Evolutionary conservation across 2,888 invertebrate genomes (phyloP).

Genomic region (Muscina levida): DNA sequence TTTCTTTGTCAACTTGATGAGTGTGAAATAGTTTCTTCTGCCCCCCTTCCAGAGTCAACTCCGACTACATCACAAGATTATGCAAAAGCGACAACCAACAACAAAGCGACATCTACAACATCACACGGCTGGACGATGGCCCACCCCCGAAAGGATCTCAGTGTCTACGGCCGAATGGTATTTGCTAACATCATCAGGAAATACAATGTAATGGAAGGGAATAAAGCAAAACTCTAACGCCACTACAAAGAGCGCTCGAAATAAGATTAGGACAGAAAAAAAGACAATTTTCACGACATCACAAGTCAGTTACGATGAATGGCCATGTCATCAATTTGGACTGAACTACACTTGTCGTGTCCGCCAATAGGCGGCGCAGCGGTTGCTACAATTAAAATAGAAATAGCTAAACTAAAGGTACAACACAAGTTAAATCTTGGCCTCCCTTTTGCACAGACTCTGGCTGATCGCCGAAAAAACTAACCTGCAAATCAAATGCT

Average conservation of each 20-base stretch:
- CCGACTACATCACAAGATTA: constrained; percentile 44
- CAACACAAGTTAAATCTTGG: too few relatives aligned
- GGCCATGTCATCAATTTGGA: constrained; percentile 63
- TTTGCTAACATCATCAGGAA: constrained; percentile 52
- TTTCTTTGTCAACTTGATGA: constrained; percentile 78
- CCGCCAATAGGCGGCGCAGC: background rate
- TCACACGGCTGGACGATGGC: constrained; percentile 23
- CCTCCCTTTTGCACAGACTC: too few relatives aligned
- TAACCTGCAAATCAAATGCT: too few relatives aligned
- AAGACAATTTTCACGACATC: constrained; percentile 19
- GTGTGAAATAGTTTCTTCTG: constrained; percentile 72
- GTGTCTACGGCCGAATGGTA: constrained; percentile 49
- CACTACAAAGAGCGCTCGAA: too few relatives aligned
- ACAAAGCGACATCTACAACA: constrained; percentile 39
- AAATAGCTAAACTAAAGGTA: too few relatives aligned
- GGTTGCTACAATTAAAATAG: too few relatives aligned
- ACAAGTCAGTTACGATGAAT: constrained; percentile 56
- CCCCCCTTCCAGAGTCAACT: constrained; percentile 30
- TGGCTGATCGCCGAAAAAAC: too few relatives aligned
- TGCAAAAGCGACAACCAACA: constrained; percentile 35
- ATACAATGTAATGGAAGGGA: constrained; percentile 30
- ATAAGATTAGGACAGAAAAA: too few relatives aligned
- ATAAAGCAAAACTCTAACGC: background rate
- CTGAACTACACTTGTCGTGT: constrained; percentile 31
- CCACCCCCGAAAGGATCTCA: constrained; percentile 55